A percentile compares a stretch with the other conserved stretches of the same genome.
Evolutionary conservation across 1,140 invertebrate genomes (phyloP).

Genomic region (Melitaea cinxia): DNA sequence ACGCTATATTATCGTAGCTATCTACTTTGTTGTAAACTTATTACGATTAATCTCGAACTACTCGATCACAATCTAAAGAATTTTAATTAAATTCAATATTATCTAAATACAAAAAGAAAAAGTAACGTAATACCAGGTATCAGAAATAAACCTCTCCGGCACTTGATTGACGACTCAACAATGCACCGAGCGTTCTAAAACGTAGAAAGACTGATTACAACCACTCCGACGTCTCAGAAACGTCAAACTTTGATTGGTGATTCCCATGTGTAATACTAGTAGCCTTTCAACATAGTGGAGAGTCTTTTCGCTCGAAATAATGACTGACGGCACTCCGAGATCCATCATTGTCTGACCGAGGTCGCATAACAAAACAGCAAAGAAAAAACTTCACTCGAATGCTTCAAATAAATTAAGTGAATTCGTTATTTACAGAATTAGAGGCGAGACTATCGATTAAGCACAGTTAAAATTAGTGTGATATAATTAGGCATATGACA

Average conservation of each 20-base stretch:
- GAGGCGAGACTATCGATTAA: conserved; percentile 59
- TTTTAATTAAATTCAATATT: conserved; percentile 74
- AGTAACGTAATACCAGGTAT: conserved; percentile 53
- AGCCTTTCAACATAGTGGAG: conserved; percentile 65
- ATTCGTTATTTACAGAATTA: conserved; percentile 37
- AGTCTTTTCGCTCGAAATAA: conserved; percentile 52
- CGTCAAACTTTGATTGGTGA: conserved; percentile 78
- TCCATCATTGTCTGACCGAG: conserved; percentile 69
- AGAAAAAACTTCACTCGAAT: conserved; percentile 41
- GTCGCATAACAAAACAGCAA: conserved; percentile 42
- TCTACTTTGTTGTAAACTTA: conserved; percentile 17
- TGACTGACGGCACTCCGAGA: conserved; percentile 51
- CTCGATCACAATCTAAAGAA: conserved; percentile 57
- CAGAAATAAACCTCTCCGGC: conserved; percentile 46
- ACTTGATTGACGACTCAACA: conserved; percentile 73
- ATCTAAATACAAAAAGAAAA: conserved; percentile 61
- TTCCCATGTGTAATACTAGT: conserved; percentile 81
- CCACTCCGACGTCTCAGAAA: conserved; percentile 64
- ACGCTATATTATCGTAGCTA: not conserved
- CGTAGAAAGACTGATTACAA: conserved; percentile 69
- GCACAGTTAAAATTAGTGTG: conserved; percentile 64
- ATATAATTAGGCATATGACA: conserved; percentile 79
- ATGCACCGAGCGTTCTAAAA: conserved; percentile 52
- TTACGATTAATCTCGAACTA: conserved; percentile 52
- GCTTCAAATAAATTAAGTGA: conserved; percentile 39